These are phyloP conservation scores for Anhinga rufa DNA, from an alignment of 2,113 vertebrate genomes.

Conservation along the genomic window DNA sequence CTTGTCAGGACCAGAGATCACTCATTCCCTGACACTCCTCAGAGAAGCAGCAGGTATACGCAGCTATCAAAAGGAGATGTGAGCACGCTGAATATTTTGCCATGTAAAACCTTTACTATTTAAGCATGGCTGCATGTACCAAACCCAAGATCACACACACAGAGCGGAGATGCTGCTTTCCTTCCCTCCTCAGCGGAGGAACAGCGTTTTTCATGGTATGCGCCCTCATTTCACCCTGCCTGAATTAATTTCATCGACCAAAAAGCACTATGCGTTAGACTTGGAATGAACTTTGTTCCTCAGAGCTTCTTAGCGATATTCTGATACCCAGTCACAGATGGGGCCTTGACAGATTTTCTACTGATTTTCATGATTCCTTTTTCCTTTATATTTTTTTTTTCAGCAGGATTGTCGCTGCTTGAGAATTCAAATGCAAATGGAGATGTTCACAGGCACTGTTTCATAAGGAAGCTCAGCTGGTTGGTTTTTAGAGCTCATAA, in stretches of 20 bases:
- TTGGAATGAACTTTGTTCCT: conserved; percentile 36
- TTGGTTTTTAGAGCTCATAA: background rate
- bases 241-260: conserved; percentile 16
- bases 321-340: conserved; percentile 36
- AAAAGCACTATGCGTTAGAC: conserved; percentile 24
- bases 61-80: background rate
- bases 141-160: background rate
- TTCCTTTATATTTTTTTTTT: background rate
- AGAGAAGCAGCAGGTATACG: background rate
- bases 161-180: background rate
- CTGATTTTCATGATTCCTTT: conserved; percentile 20
- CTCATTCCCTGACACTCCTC: background rate
- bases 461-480: background rate
- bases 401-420: background rate
- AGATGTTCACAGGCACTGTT: background rate
- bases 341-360: conserved; percentile 42
- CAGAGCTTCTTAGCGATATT: conserved; percentile 7
- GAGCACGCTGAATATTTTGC: background rate
- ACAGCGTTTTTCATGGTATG: background rate
- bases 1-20: background rate
- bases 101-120: background rate
- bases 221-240: background rate
- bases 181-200: background rate
- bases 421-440: conserved; percentile 31
- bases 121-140: background rate